A percentile compares a stretch with the other conserved stretches of the same genome.
Evolutionary conservation across 1,140 invertebrate genomes (phyloP).

Genomic region (Bombus balteatus): DNA sequence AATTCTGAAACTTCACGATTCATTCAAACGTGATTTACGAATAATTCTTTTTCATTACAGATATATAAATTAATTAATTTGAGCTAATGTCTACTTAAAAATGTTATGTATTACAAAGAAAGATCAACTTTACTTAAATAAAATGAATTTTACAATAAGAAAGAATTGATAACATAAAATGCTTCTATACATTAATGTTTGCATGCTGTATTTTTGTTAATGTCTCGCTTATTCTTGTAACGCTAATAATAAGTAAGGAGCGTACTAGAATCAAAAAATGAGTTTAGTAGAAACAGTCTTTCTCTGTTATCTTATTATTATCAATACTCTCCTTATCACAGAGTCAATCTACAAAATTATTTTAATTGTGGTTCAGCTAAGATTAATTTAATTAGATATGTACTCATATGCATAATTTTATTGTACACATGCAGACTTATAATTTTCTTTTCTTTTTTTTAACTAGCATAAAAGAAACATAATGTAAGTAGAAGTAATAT

Average conservation of each 20-base stretch:
- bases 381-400: slow-evolving; percentile 45
- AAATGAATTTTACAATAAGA: slow-evolving; percentile 21
- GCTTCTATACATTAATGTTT: slow-evolving; percentile 47
- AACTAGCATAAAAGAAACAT: background rate
- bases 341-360: slow-evolving; percentile 41
- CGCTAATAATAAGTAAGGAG: slow-evolving; percentile 50
- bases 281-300: slow-evolving; percentile 55
- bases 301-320: slow-evolving; percentile 55
- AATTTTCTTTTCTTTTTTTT: background rate
- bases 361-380: slow-evolving; percentile 50
- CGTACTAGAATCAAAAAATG: slow-evolving; percentile 59
- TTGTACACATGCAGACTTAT: slow-evolving; percentile 22
- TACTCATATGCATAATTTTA: slow-evolving; percentile 43
- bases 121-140: slow-evolving; percentile 20
- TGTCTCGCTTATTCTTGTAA: slow-evolving; percentile 60
- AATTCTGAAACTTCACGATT: background rate
- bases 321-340: slow-evolving; percentile 57
- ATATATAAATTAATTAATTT: slow-evolving; percentile 35
- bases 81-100: slow-evolving; percentile 9
- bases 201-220: slow-evolving; percentile 62
- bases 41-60: slow-evolving; percentile 14
- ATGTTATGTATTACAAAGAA: background rate
- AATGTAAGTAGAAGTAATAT: background rate
- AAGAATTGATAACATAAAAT: slow-evolving; percentile 36
- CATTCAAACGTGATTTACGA: slow-evolving; percentile 46